A percentile compares a stretch with the other conserved stretches of the same genome.
phyloP scores from a whole-genome alignment of 2,797 vertebrate species.

The Smutsia temminckii region DNA sequence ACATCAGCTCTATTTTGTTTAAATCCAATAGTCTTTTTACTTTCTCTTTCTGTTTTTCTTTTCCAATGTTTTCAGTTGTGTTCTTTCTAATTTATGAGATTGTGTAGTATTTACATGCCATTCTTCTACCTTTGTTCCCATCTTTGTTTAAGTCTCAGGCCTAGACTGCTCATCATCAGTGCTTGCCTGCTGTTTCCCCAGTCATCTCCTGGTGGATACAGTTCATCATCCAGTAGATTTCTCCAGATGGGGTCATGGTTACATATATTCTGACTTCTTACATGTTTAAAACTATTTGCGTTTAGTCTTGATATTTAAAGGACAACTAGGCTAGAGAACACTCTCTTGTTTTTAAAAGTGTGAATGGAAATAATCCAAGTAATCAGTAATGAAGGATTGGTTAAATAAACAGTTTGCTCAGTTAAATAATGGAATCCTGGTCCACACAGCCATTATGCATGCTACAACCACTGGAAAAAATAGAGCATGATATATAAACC shows the following conservation, averaged over 20 bases:
- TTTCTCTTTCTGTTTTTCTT: not conserved
- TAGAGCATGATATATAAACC: not conserved
- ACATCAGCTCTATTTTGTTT: too few relatives aligned
- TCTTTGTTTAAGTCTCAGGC: not conserved
- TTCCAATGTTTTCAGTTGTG: not conserved
- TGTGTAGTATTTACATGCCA: not conserved
- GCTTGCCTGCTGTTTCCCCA: not conserved
- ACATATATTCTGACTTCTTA: not conserved
- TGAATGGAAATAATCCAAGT: not conserved
- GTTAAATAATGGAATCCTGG: not conserved
- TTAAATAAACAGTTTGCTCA: not conserved
- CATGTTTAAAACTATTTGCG: not conserved
- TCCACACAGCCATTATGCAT: not conserved
- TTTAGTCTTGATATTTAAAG: not conserved
- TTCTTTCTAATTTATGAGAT: not conserved
- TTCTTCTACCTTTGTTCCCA: not conserved
- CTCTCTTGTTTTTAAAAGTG: constrained; percentile 20
- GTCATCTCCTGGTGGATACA: not conserved
- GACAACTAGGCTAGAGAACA: not conserved
- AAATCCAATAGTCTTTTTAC: too few relatives aligned
- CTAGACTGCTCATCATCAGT: not conserved
- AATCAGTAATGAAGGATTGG: not conserved
- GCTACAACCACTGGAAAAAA: not conserved
- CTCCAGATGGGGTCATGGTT: not conserved
- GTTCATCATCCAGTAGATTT: not conserved